phyloP scores from a whole-genome alignment of 2,113 vertebrate genomes.

The Accipiter cooperii region DNA sequence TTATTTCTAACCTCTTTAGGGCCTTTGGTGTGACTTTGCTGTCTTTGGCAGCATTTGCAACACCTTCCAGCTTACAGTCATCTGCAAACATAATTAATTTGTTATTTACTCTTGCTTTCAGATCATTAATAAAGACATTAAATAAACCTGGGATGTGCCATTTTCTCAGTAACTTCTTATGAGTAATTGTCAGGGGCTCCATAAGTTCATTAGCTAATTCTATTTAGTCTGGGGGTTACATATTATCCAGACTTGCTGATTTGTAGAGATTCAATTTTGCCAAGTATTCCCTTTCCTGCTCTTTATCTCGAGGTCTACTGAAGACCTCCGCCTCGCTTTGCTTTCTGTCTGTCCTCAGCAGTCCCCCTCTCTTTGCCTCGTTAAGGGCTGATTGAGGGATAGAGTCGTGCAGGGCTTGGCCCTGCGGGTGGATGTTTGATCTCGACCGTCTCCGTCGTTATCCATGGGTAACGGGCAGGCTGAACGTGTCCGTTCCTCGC shows the following conservation, averaged over 20 bases:
- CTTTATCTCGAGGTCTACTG: background rate
- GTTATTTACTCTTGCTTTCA: slow-evolving; percentile 68
- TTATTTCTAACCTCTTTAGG: background rate
- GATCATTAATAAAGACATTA: slow-evolving; percentile 71
- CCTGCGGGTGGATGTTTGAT: background rate
- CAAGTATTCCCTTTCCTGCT: slow-evolving; percentile 10
- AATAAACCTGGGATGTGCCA: slow-evolving; percentile 26
- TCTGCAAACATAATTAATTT: slow-evolving; percentile 67
- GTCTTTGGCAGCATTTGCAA: slow-evolving; percentile 23
- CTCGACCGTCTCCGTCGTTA: accelerated
- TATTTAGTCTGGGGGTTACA: slow-evolving; percentile 36
- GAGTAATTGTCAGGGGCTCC: slow-evolving; percentile 13
- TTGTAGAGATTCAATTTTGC: slow-evolving; percentile 18
- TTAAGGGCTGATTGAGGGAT: background rate
- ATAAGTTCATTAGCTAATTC: slow-evolving; percentile 60
- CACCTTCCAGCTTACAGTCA: slow-evolving; percentile 44
- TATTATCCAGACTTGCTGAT: slow-evolving; percentile 5
- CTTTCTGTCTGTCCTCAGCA: background rate
- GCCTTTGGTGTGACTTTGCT: background rate
- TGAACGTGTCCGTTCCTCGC: background rate
- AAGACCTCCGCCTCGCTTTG: background rate
- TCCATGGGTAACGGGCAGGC: background rate
- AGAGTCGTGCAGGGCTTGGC: background rate
- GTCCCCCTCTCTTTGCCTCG: background rate
- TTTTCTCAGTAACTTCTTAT: slow-evolving; percentile 39